Evolutionary conservation across 2,797 vertebrate genomes (phyloP).

Genomic region (Peromyscus attwateri): DNA sequence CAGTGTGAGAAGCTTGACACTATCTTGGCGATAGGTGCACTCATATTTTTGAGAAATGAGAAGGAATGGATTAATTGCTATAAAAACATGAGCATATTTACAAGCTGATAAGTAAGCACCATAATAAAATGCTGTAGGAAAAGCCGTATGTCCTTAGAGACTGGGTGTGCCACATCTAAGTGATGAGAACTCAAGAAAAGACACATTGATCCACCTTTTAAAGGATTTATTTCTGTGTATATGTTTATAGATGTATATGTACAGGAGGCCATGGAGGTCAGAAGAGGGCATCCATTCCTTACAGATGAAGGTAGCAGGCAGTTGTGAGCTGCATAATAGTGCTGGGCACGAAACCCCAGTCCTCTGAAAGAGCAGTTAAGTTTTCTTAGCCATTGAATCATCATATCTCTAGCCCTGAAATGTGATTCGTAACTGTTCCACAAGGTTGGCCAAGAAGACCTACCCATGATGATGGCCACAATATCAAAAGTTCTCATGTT

Average conservation of each 20-base stretch:
- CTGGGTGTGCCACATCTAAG: neutral
- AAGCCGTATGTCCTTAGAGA: neutral
- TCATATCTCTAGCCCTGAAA: neutral
- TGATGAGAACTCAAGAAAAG: slow-evolving; percentile 34
- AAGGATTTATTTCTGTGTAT: neutral
- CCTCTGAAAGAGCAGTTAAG: neutral
- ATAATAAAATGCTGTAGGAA: slow-evolving; percentile 12
- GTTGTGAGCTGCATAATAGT: neutral
- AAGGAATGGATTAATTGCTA: slow-evolving; percentile 28
- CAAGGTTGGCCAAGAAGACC: neutral
- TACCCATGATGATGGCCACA: neutral
- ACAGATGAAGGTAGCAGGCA: neutral
- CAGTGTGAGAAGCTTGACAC: neutral
- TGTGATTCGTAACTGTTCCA: neutral
- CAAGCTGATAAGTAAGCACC: neutral
- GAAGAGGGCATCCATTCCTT: neutral
- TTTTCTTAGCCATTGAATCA: neutral
- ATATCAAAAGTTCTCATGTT: slow-evolving; percentile 10
- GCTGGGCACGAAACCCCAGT: too few relatives aligned
- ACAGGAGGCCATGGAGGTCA: neutral
- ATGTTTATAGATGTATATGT: neutral
- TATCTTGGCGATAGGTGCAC: neutral
- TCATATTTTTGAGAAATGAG: slow-evolving; percentile 48
- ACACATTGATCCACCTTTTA: neutral
- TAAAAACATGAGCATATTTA: slow-evolving; percentile 15